Conservation (phyloP, 2,113 vertebrate species). For the Setophaga petechia region DNA sequence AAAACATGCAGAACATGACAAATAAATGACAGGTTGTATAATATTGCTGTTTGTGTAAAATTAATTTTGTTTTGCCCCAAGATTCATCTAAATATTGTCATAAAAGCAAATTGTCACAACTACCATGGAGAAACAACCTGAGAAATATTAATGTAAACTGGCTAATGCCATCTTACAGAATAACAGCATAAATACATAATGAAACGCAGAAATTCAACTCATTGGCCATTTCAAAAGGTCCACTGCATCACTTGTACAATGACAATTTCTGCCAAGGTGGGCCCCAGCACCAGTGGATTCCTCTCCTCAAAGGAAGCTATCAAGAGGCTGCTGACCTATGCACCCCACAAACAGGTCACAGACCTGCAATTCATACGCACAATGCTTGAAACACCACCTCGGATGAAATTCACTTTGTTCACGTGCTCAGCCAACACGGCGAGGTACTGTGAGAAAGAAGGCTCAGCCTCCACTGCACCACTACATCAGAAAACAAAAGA, state of each 20-base stretch:
- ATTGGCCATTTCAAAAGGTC: not conserved
- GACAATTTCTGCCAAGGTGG: not conserved
- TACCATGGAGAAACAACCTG: not conserved
- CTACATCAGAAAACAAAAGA: slow-evolving; percentile 7
- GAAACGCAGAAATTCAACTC: not conserved
- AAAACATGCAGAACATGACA: not conserved
- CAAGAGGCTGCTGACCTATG: not conserved
- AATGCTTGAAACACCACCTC: slow-evolving; percentile 67
- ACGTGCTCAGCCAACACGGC: slow-evolving; percentile 38
- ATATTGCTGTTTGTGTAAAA: not conserved
- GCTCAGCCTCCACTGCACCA: not conserved
- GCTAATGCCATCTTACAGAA: not conserved
- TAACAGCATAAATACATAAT: not conserved
- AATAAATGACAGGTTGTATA: not conserved
- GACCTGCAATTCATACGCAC: slow-evolving; percentile 65
- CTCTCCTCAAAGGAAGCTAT: not conserved
- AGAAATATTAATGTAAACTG: not conserved
- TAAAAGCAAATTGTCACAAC: not conserved
- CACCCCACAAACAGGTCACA: not conserved
- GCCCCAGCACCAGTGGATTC: not conserved
- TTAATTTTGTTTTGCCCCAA: not conserved
- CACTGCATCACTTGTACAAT: fast-evolving
- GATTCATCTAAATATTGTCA: not conserved
- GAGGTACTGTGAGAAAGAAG: slow-evolving; percentile 68
- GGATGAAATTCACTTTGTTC: slow-evolving; percentile 80